Conservation (phyloP, 2,113 vertebrate species). For the Perca schrenkii region DNA sequence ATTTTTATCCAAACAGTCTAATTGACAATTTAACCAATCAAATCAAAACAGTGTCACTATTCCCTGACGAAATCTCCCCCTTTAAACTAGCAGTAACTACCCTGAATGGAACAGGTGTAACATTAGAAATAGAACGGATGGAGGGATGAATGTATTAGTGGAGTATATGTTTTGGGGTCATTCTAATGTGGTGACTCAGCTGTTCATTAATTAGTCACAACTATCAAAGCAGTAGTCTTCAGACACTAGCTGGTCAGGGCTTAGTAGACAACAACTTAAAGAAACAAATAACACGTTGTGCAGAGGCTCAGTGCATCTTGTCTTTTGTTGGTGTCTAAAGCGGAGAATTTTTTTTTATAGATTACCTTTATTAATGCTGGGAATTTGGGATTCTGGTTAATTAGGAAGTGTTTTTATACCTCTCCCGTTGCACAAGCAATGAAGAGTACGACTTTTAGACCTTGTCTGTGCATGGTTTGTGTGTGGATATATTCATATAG, state of each 20-base stretch:
- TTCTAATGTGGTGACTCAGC: slow-evolving; percentile 42
- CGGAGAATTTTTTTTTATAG: background rate
- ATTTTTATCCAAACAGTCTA: background rate
- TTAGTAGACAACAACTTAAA: slow-evolving; percentile 22
- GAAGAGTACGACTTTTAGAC: background rate
- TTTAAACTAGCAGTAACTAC: background rate
- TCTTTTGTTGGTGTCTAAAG: slow-evolving; percentile 6
- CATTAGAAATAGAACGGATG: background rate
- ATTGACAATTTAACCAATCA: background rate
- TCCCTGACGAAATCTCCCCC: background rate
- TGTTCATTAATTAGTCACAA: slow-evolving; percentile 31
- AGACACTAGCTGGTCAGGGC: slow-evolving; percentile 14
- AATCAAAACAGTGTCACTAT: background rate
- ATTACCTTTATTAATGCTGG: slow-evolving; percentile 5
- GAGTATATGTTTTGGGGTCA: slow-evolving; percentile 1
- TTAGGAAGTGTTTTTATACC: background rate
- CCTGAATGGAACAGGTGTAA: background rate
- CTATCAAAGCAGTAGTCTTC: background rate
- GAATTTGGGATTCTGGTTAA: slow-evolving; percentile 29
- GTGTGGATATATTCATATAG: background rate
- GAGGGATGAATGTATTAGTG: background rate
- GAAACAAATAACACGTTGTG: slow-evolving; percentile 11
- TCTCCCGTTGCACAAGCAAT: background rate
- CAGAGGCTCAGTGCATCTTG: background rate
- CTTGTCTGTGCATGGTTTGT: background rate